Evolutionary conservation across 92 coral and sea anemone species (phyloP), one percentile per base, ranked within the genome.

Genomic region (Zoanthus sociatus): DNA sequence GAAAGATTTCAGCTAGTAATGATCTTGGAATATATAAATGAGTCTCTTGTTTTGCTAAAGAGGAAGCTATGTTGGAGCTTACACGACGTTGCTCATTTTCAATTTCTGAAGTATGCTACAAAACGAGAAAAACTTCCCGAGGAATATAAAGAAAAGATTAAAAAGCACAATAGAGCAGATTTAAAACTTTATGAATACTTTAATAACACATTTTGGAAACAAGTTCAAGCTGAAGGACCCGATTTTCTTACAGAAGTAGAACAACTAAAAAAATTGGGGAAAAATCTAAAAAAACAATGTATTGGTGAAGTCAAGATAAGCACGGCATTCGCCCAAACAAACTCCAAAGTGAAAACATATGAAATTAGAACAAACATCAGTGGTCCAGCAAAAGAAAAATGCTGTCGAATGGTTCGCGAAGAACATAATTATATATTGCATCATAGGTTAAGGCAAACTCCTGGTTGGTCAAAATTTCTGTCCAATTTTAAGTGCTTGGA

Each of bases 21-120:
- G 63, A 46, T 81, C 6, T 47, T 81, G 60, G 85, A 81, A 47
- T 47, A 81, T 37, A 46, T 81, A 18, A 73, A 81, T 31, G 85
- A 81, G 8, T 81, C 85, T 9, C 53, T 81, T 13, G 85, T 81
- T 9, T 45, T 81, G 33, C 12, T 81, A 55, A 81, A 81, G 33
- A 81, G 85, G 61, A 66, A 81, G 14, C 75, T 81, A 71, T 81
- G 85, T 44, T 81, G 85, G 85, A 47, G 45, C 51, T 47, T 81
- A 45, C 85, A 81, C 4, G 85, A 81, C 33, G 85, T 81, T 51
- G 58, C 60, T 21, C 66, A 81, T 47, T 81, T 81, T 45, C 85
- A 45, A 44, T 81, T 81, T 81, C 85, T 81, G 6, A 81, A 81
- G 42, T 44, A 74, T 21, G 85, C 85, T 1, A 47, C 44, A 47